These are phyloP conservation scores for Prolemur simus DNA, from an alignment of 2,113 vertebrate genomes.

Conservation along the genomic window DNA sequence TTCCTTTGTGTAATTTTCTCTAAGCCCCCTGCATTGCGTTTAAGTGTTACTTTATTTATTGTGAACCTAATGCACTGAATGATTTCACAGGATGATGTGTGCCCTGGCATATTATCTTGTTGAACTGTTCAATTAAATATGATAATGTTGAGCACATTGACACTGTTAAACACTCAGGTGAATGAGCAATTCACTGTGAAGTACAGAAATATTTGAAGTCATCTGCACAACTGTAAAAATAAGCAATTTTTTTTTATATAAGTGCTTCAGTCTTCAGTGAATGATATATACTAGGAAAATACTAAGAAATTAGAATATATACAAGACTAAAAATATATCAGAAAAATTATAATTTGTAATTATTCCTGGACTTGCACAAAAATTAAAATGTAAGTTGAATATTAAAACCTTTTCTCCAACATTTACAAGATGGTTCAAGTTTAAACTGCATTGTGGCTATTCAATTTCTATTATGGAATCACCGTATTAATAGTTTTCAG, in stretches of 20 bases:
- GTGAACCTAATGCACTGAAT: conserved; percentile 78
- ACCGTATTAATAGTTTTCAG: background rate
- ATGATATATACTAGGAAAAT: conserved; percentile 34
- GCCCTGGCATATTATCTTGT: conserved; percentile 86
- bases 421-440: background rate
- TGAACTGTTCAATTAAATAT: conserved; percentile 90
- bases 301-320: conserved; percentile 22
- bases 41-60: conserved; percentile 83
- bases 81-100: conserved; percentile 78
- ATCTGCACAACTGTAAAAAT: conserved; percentile 83
- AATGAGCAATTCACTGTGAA: conserved; percentile 89
- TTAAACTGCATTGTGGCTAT: background rate
- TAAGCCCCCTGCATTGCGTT: conserved; percentile 73
- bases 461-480: background rate
- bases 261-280: conserved; percentile 76
- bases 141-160: conserved; percentile 87
- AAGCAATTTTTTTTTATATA: conserved; percentile 80
- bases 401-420: background rate
- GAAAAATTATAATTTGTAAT: background rate
- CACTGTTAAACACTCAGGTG: conserved; percentile 88
- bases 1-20: conserved; percentile 67
- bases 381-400: background rate
- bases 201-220: conserved; percentile 85
- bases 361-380: background rate
- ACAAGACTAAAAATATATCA: background rate